A percentile compares a stretch with the other conserved stretches of the same genome.
Evolutionary conservation across 2,113 vertebrate genomes (phyloP).

Genomic region (Odocoileus hemionus): DNA sequence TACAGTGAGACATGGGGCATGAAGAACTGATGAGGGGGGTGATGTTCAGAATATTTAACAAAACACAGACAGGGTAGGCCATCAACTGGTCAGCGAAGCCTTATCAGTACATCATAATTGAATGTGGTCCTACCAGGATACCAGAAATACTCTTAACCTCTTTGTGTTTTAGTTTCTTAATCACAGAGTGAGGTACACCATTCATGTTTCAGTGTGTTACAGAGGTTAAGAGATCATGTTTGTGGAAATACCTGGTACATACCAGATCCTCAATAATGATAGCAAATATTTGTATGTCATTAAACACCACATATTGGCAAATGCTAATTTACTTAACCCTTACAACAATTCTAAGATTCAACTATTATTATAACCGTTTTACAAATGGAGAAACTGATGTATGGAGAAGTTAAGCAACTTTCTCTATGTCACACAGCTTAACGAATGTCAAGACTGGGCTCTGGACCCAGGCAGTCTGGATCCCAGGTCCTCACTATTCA

Average conservation of each 20-base stretch:
- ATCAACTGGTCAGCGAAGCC: background rate
- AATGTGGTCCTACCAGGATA: background rate
- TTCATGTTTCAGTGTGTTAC: background rate
- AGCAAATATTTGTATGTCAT: background rate
- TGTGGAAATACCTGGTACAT: background rate
- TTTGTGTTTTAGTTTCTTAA: background rate
- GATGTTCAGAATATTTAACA: background rate
- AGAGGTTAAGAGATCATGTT: background rate
- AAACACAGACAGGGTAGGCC: background rate
- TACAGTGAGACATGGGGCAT: background rate
- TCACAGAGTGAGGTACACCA: background rate
- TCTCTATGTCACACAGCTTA: background rate
- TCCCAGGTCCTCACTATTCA: background rate
- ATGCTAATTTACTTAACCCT: background rate
- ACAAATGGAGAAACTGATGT: background rate
- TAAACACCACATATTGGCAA: background rate
- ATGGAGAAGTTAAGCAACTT: background rate
- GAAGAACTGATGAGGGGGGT: background rate
- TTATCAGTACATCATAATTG: background rate
- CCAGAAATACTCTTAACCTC: background rate
- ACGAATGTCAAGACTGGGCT: background rate
- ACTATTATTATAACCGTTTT: background rate
- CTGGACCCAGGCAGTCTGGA: background rate
- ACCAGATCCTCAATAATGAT: background rate
- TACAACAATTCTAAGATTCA: background rate